A percentile compares a stretch with the other conserved stretches of the same genome.
Evolutionary conservation across 2,797 vertebrate genomes (phyloP).

Genomic region (Chanos chanos): DNA sequence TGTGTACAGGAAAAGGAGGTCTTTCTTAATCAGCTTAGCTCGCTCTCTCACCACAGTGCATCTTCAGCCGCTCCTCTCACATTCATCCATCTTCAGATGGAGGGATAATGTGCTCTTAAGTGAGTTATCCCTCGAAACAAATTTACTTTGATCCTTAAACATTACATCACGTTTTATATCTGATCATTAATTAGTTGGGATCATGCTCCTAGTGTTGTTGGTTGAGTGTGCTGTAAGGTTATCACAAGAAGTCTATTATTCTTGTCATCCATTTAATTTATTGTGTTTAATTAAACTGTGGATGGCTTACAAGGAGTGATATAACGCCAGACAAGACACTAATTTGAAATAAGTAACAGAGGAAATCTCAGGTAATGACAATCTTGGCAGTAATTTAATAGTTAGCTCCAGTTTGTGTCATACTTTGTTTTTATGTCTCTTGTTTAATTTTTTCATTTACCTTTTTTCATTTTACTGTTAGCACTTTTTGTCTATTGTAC

Average conservation of each 20-base stretch:
- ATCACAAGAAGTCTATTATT: conserved; percentile 25
- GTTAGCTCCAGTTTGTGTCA: no score
- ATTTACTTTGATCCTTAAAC: conserved; percentile 52
- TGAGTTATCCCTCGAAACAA: conserved; percentile 48
- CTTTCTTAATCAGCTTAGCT: conserved; percentile 54
- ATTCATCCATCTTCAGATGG: conserved; percentile 42
- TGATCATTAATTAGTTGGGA: conserved; percentile 51
- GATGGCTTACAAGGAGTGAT: no score
- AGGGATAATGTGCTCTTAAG: conserved; percentile 57
- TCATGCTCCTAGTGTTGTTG: conserved; percentile 27
- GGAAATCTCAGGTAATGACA: no score
- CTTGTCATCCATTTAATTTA: conserved; percentile 1
- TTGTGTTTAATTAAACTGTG: conserved; percentile 25
- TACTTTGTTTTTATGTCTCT: no score
- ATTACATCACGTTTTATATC: conserved; percentile 59
- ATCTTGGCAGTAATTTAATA: no score
- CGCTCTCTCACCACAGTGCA: conserved; percentile 42
- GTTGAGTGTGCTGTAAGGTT: conserved; percentile 26
- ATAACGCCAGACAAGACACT: no score
- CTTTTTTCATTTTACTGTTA: no score
- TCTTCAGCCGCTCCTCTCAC: conserved; percentile 35
- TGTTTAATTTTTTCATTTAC: no score
- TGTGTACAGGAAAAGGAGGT: conserved; percentile 56
- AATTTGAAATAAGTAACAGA: no score
- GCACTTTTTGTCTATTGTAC: no score